These are phyloP conservation scores for Drosophila elegans DNA, from an alignment of 1,140 invertebrate genomes.

Conservation along the genomic window DNA sequence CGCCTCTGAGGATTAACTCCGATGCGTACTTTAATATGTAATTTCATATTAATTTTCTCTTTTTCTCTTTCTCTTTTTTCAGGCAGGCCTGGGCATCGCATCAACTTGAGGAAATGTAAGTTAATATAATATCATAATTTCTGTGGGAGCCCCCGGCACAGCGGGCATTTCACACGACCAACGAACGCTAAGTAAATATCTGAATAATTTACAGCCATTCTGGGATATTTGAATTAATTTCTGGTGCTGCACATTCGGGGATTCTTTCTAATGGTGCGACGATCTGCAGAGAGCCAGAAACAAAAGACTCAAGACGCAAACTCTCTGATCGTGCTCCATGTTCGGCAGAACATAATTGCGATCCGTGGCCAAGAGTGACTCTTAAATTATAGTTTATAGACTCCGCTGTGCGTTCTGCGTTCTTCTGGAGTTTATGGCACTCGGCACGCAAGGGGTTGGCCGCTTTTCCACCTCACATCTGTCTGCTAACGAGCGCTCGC, in stretches of 20 bases:
- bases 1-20: slow-evolving; percentile 19
- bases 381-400: slow-evolving; percentile 59
- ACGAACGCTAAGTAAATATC: slow-evolving; percentile 9
- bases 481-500: slow-evolving; percentile 70
- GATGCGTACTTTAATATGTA: slow-evolving; percentile 33
- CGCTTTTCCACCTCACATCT: slow-evolving; percentile 1
- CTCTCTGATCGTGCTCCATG: slow-evolving; percentile 44
- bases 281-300: slow-evolving; percentile 20
- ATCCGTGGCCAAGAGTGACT: slow-evolving; percentile 43
- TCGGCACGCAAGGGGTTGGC: slow-evolving; percentile 58
- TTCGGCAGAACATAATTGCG: slow-evolving; percentile 49
- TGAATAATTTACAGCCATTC: slow-evolving; percentile 36
- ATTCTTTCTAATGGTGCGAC: slow-evolving; percentile 18
- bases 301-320: slow-evolving; percentile 65
- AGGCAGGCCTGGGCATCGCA: slow-evolving; percentile 15
- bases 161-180: slow-evolving; percentile 19
- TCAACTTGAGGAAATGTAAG: slow-evolving; percentile 63
- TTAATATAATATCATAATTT: slow-evolving; percentile 55
- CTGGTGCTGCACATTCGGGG: slow-evolving; percentile 15
- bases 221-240: slow-evolving; percentile 55
- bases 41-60: slow-evolving; percentile 28
- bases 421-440: slow-evolving; percentile 47
- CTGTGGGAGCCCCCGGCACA: slow-evolving; percentile 12
- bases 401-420: slow-evolving; percentile 44
- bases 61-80: slow-evolving; percentile 5